A percentile compares a stretch with the other conserved stretches of the same genome.
Evolutionary conservation across 1,140 invertebrate genomes (phyloP).

Genomic region (Ephestia elutella): DNA sequence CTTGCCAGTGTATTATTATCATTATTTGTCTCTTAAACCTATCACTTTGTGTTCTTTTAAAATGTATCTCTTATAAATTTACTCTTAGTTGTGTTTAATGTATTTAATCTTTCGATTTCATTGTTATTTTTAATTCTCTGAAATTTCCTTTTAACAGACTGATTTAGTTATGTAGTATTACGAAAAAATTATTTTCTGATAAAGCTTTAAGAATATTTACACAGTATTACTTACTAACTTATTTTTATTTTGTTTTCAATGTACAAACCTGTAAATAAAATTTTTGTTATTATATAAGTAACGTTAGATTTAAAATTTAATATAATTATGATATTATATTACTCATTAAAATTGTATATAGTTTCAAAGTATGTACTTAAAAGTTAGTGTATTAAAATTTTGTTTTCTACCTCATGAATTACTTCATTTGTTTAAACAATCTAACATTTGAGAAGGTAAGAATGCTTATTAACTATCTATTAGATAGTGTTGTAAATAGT

Average conservation of each 20-base stretch:
- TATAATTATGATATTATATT: not conserved
- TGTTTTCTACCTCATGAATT: constrained; percentile 40
- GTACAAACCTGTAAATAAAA: constrained; percentile 64
- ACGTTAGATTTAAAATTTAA: constrained; percentile 8
- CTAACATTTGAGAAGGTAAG: not conserved
- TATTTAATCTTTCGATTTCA: not conserved
- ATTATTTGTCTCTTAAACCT: too few species aligned
- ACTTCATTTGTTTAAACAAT: constrained; percentile 12
- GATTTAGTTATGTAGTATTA: constrained; percentile 30
- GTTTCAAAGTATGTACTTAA: constrained; percentile 15
- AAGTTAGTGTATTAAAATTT: constrained; percentile 17
- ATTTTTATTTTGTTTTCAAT: constrained; percentile 51
- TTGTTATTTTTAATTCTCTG: not conserved
- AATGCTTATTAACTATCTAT: not conserved
- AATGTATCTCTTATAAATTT: not conserved
- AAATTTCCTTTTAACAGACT: constrained; percentile 21
- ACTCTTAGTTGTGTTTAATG: not conserved
- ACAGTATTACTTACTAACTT: constrained; percentile 65
- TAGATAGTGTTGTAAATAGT: constrained; percentile 13
- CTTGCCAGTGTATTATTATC: too few species aligned
- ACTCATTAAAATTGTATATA: constrained; percentile 12
- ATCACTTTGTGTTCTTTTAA: too few species aligned
- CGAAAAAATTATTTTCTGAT: constrained; percentile 33
- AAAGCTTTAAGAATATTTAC: constrained; percentile 70
- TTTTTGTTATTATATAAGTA: constrained; percentile 42